A percentile compares a stretch with the other conserved stretches of the same genome.
phyloP scores from a whole-genome alignment of 2,888 invertebrate species.

The Trypoxylon attenuatum region DNA sequence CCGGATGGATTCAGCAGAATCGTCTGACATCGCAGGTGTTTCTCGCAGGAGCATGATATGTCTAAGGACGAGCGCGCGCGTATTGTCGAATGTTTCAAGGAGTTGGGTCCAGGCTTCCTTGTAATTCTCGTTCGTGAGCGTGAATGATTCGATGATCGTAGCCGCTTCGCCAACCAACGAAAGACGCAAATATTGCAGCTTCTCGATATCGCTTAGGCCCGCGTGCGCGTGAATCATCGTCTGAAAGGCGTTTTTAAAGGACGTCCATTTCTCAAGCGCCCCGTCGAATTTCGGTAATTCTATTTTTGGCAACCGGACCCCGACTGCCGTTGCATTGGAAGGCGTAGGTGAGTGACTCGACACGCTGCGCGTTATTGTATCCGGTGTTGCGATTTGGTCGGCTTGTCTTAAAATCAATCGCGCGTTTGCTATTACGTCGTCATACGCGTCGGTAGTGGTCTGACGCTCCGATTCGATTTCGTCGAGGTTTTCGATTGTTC shows the following conservation, averaged over 20 bases:
- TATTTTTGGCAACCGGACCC: neutral
- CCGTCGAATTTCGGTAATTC: constrained; percentile 3
- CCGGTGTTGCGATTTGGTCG: too few species aligned
- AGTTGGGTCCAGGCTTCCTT: neutral
- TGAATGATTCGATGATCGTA: neutral
- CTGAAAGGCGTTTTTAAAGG: neutral
- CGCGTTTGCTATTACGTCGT: too few species aligned
- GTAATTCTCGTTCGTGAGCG: neutral
- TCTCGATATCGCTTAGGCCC: neutral
- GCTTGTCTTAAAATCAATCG: too few species aligned
- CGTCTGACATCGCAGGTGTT: neutral
- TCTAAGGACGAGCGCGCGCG: too few species aligned
- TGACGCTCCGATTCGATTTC: too few species aligned
- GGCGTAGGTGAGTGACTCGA: too few species aligned
- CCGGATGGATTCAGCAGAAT: neutral
- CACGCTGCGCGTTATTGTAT: too few species aligned
- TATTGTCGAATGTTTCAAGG: too few species aligned
- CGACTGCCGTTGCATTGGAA: too few species aligned
- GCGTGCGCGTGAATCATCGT: neutral
- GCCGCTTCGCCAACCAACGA: neutral
- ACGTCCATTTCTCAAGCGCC: neutral
- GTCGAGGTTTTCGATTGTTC: too few species aligned
- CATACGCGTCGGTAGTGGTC: too few species aligned
- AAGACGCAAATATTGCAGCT: neutral
- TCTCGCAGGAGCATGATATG: neutral